Base-by-base conservation (phyloP, 2,888 invertebrate species). In the Epinotia brunnichana region DNA sequence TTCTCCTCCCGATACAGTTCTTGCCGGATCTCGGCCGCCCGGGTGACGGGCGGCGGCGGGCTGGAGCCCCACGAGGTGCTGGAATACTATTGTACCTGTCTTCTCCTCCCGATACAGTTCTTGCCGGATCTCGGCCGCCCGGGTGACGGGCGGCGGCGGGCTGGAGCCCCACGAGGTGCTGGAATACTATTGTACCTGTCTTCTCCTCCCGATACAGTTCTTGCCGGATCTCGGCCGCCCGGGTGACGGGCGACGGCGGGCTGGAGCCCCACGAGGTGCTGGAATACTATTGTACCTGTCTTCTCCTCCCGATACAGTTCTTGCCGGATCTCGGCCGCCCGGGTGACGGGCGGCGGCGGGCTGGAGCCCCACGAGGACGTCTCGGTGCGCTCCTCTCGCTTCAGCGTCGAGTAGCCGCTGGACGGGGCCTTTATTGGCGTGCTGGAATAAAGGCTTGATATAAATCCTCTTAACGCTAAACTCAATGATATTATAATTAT, bases 371-470 rank as follows among this genome's bases (percentile, higher is more conserved):
- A 91, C 0, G 88, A 88, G 0, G 90, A 89, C 10, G 80, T 77
- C 81, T 92, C 92, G 51, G 89, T 13, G 0, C 91, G 84, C 75
- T 92, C 92, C 76, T 92, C 92, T 4, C 86, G 88, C 77, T 90
- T 90, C 77, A 93, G 78, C 0, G 92, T 92, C 1, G 93, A 93
- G 80, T 93, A 93, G 7, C 92, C 93, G 73, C 92, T 92, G 2
- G 92, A 92, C 0, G 93, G 92, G 1, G 92, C 88, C 72, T 92
- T 92, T 0, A 79, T 83, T 53, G 91, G 89, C 0, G 90, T 87
- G 0, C 92, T 91, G 51, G 19, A 59, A 62, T n/a, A 48, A 5
- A 48, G 11, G 41, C 41, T 9, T 41, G 1, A 41, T 10, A 11
- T 41, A 41, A 41, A 2, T 41, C 9, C 41, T 41, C 41, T 41